phyloP scores from a whole-genome alignment of 2,888 invertebrate species.

The Lasius fuliginosus region DNA sequence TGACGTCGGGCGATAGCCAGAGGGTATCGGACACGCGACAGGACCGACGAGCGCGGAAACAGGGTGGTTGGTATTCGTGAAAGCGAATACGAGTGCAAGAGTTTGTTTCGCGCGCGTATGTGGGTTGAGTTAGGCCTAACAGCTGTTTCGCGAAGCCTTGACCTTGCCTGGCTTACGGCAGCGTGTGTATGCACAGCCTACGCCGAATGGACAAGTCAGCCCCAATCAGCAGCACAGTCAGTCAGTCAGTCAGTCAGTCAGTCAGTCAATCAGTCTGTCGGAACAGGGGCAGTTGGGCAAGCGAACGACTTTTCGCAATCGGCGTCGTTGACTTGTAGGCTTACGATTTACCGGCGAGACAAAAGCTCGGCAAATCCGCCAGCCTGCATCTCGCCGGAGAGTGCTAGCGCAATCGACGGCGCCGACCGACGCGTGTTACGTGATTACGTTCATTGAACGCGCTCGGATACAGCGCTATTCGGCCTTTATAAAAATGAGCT shows the following conservation, averaged over 20 bases:
- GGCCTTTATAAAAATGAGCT: conserved; percentile 4
- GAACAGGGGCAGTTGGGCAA: conserved; percentile 62
- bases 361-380: conserved; percentile 52
- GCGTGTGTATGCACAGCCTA: conserved; percentile 72
- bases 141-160: conserved; percentile 83
- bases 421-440: conserved; percentile 38
- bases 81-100: conserved; percentile 60
- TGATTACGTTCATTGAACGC: conserved; percentile 46
- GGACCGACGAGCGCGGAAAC: conserved; percentile 53
- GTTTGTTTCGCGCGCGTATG: conserved; percentile 66
- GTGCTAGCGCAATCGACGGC: conserved; percentile 44
- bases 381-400: conserved; percentile 40
- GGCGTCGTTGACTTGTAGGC: conserved; percentile 79
- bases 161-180: conserved; percentile 77
- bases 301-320: conserved; percentile 78
- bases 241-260: conserved; percentile 62
- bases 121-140: conserved; percentile 77
- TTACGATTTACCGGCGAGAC: conserved; percentile 64
- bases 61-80: conserved; percentile 64
- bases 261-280: conserved; percentile 39
- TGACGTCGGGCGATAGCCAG: conserved; percentile 53
- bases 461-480: conserved; percentile 5
- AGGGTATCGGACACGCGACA: conserved; percentile 46
- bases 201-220: conserved; percentile 73
- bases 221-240: conserved; percentile 61